These are phyloP conservation scores for Ctenopoma kingsleyae DNA, from an alignment of 2,797 vertebrate genomes.

Conservation along the genomic window DNA sequence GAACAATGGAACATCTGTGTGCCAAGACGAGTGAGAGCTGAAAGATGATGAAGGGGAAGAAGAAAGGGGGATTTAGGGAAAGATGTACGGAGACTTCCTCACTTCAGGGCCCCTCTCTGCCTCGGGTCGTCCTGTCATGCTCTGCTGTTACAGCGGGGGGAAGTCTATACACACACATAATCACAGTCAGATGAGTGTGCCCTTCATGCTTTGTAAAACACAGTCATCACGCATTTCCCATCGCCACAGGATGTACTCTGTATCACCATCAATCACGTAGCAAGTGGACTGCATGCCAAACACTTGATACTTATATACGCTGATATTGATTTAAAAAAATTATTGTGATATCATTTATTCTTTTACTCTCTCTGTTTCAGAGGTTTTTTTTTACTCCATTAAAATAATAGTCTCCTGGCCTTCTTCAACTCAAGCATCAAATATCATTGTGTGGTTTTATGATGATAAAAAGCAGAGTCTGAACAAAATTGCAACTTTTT, in stretches of 20 bases:
- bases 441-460: neutral
- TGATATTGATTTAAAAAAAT: too few relatives aligned
- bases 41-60: constrained; percentile 36
- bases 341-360: too few relatives aligned
- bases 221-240: constrained; percentile 32
- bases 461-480: neutral
- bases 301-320: too few relatives aligned
- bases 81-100: constrained; percentile 29
- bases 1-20: constrained; percentile 82
- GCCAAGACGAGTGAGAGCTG: constrained; percentile 51
- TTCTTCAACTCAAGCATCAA: neutral
- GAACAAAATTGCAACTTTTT: neutral
- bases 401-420: too few relatives aligned
- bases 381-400: too few relatives aligned
- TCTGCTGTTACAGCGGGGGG: constrained; percentile 36
- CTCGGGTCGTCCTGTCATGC: constrained; percentile 33
- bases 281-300: constrained; percentile 28
- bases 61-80: constrained; percentile 23
- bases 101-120: constrained; percentile 41
- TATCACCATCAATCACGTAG: constrained; percentile 45
- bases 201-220: constrained; percentile 46
- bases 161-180: constrained; percentile 15
- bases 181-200: constrained; percentile 31
- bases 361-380: too few relatives aligned
- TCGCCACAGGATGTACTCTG: constrained; percentile 52